Evolutionary conservation across 2,113 vertebrate genomes (phyloP).

Genomic region (Mesocricetus auratus): DNA sequence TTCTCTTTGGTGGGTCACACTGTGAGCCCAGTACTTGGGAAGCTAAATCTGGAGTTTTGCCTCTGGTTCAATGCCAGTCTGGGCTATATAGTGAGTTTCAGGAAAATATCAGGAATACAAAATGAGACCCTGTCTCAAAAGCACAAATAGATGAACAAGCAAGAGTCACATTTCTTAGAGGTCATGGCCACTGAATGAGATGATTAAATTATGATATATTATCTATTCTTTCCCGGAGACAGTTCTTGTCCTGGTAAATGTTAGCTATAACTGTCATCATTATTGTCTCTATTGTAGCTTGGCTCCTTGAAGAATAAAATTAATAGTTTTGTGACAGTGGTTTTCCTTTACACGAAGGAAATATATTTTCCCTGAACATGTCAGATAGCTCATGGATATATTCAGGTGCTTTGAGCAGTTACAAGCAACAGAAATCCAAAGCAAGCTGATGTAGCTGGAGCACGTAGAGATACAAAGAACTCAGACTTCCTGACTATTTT

Average conservation of each 20-base stretch:
- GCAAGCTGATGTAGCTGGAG: neutral
- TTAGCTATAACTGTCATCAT: neutral
- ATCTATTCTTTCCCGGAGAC: neutral
- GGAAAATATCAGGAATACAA: neutral
- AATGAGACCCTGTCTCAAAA: neutral
- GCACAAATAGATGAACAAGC: neutral
- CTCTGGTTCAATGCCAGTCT: neutral
- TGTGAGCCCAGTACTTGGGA: neutral
- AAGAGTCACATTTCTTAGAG: neutral
- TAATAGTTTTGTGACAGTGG: neutral
- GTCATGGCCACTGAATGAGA: neutral
- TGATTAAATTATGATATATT: neutral
- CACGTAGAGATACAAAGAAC: neutral
- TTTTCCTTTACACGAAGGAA: neutral
- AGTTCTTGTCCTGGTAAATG: neutral
- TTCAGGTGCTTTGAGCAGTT: neutral
- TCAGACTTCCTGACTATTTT: neutral
- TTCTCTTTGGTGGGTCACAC: neutral
- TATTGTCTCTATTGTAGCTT: neutral
- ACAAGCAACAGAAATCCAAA: conserved; percentile 1
- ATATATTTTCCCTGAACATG: neutral
- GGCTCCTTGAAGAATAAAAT: conserved; percentile 6
- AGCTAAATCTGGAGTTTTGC: neutral
- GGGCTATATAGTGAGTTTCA: neutral
- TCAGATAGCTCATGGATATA: neutral